Conservation (phyloP, 2,888 invertebrate genomes). For the Smittia aterrima region DNA sequence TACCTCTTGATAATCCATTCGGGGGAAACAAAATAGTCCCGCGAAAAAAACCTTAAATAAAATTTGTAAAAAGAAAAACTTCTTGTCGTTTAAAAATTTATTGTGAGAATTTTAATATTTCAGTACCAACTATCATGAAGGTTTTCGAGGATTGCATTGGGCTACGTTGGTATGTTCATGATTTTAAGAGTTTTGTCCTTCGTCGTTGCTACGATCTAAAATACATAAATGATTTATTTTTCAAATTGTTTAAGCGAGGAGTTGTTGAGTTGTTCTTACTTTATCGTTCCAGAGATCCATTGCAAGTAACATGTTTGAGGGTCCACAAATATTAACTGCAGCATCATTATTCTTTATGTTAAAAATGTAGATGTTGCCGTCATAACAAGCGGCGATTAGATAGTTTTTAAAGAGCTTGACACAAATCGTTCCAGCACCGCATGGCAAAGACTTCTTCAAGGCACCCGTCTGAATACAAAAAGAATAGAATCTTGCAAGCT, state of each 20-base stretch:
- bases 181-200: constrained; percentile 66
- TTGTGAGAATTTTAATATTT: background rate
- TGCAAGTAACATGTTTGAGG: constrained; percentile 69
- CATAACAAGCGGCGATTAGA: constrained; percentile 71
- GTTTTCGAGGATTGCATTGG: background rate
- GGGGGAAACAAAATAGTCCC: background rate
- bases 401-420: constrained; percentile 64
- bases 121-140: background rate
- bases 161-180: constrained; percentile 60
- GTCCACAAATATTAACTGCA: constrained; percentile 65
- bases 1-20: background rate
- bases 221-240: constrained; percentile 45
- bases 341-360: constrained; percentile 55
- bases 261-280: constrained; percentile 50
- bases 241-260: background rate
- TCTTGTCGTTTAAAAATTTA: constrained; percentile 5
- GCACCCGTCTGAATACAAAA: constrained; percentile 68
- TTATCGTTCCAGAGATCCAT: constrained; percentile 65
- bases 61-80: background rate
- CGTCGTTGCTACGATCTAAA: constrained; percentile 66
- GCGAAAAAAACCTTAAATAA: background rate
- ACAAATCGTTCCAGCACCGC: constrained; percentile 71
- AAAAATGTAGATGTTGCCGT: constrained; percentile 73
- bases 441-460: constrained; percentile 58
- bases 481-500: constrained; percentile 16